Evolutionary conservation across 1,140 invertebrate genomes (phyloP), one percentile per base, ranked within the genome.

Genomic region (Manduca sexta): DNA sequence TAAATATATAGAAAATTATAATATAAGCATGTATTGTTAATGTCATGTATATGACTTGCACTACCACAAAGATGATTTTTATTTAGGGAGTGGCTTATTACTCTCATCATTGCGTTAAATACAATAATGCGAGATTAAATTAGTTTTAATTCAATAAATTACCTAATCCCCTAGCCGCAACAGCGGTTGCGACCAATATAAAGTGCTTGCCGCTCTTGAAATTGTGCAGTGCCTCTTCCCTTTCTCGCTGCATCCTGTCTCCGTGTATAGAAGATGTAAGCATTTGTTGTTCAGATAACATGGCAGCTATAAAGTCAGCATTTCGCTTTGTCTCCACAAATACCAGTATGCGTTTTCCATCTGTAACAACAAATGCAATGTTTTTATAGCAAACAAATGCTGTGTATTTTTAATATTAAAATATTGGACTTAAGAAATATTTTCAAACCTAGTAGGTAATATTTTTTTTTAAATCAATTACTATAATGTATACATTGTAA

Each of bases 181-280:
- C 97, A n/a, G 94, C 94, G 1, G 97, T 98, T 0, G 96, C 96
- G 7, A 98, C 95, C 3, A 99, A 74, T 52, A 98, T 92, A 16
- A 90, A 89, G 67, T 91, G 91, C 3, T 70, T 81, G 1, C 94
- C 94, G 45, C 67, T 88, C 64, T 91, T 92, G 72, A 99, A 99
- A 69, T 96, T 94, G 6, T 81, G 51, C 3, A 99, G 74, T 0
- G 97, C 97, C 70, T 92, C 88, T 85, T 99, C 97, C 29, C 97
- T 88, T 78, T 98, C 95, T 33, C 90, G 86, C 69, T 99, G 97
- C 2, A 93, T 79, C 11, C 98, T 87, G 82, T 97, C 97, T 1
- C 97, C 97, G 81, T 99, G 97, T 57, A 98, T 98, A 38, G 94
- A 96, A 0, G 96, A 98, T 0, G 95, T 92, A 73, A 92, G 84